Conservation (phyloP, 2,888 invertebrate species). For the Drosophila aldrichi region DNA sequence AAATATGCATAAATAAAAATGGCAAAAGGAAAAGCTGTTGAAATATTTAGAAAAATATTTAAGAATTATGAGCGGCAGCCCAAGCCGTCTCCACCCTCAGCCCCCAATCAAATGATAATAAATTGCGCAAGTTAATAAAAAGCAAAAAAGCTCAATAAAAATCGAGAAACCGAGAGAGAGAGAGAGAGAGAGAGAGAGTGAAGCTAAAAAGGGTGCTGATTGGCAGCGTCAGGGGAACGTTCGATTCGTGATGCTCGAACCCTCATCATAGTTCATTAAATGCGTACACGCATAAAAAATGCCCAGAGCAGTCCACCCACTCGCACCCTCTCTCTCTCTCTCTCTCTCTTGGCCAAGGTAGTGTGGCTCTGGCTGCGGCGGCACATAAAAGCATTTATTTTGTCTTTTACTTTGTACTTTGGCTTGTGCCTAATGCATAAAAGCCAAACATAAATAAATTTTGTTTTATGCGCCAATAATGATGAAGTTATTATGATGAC, state of each 20-base stretch:
- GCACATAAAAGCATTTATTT: conserved; percentile 77
- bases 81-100: neutral
- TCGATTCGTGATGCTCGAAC: conserved; percentile 55
- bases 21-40: conserved; percentile 23
- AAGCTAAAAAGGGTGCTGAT: conserved; percentile 65
- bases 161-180: conserved; percentile 2
- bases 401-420: conserved; percentile 65
- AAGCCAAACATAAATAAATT: conserved; percentile 72
- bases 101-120: conserved; percentile 29
- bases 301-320: neutral
- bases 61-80: conserved; percentile 51
- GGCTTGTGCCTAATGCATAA: conserved; percentile 56
- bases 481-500: conserved; percentile 81
- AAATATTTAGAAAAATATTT: conserved; percentile 54
- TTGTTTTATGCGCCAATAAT: conserved; percentile 81
- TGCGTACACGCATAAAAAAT: conserved; percentile 68
- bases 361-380: conserved; percentile 7
- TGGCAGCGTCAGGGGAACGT: conserved; percentile 59
- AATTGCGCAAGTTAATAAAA: conserved; percentile 76
- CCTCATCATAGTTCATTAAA: conserved; percentile 82
- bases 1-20: conserved; percentile 66
- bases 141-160: conserved; percentile 79
- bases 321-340: neutral
- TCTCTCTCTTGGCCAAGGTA: neutral
- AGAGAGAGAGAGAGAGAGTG: neutral